Evolutionary conservation across 2,888 invertebrate species (phyloP).

Genomic region (Peribatodes rhomboidaria): DNA sequence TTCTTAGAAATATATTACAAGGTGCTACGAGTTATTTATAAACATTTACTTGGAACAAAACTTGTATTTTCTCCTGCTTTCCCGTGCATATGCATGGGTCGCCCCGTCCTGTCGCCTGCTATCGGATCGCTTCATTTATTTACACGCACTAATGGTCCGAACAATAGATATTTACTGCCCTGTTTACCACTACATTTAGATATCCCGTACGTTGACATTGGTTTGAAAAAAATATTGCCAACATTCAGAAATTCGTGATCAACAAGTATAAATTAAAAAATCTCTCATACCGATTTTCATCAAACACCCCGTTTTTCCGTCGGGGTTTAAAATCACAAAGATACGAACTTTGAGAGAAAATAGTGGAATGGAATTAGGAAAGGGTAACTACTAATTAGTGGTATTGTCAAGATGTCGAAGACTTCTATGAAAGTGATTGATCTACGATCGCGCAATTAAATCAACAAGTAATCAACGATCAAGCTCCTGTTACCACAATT

Average conservation of each 20-base stretch:
- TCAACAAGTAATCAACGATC: constrained; percentile 4
- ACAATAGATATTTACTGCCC: constrained; percentile 66
- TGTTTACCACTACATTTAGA: constrained; percentile 60
- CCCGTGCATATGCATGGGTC: constrained; percentile 28
- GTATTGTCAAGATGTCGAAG: no score
- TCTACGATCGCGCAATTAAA: not conserved
- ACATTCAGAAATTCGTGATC: not conserved
- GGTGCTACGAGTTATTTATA: not conserved
- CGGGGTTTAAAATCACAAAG: not conserved
- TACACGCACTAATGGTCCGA: constrained; percentile 63
- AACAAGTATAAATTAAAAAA: no score
- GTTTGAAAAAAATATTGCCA: constrained; percentile 27
- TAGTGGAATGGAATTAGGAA: no score
- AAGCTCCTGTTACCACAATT: not conserved
- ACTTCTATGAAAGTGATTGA: not conserved
- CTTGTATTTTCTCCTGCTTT: constrained; percentile 14
- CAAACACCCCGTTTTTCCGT: no score
- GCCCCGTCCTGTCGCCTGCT: constrained; percentile 48
- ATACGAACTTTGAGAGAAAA: not conserved
- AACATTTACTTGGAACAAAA: constrained; percentile 16
- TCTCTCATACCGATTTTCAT: no score
- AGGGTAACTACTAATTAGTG: no score
- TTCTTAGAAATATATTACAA: not conserved
- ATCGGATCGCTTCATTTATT: constrained; percentile 62
- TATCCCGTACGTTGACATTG: constrained; percentile 45